Conservation (phyloP, 2,797 vertebrate genomes). For the Netta rufina region DNA sequence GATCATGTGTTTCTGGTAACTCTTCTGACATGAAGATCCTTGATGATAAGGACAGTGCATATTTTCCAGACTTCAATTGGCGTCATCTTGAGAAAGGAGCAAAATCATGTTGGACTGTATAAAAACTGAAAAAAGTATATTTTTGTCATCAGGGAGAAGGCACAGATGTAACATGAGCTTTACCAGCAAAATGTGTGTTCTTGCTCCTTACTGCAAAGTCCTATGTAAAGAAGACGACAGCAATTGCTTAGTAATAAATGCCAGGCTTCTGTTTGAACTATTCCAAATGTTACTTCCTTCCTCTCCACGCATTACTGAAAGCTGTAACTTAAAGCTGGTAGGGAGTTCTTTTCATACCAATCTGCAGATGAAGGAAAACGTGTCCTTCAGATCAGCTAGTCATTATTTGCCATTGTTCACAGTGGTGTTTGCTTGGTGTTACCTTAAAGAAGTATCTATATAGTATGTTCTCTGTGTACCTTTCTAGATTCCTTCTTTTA, state of each 20-base stretch:
- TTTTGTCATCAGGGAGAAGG: background rate
- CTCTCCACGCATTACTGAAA: background rate
- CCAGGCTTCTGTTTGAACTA: background rate
- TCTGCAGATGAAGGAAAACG: background rate
- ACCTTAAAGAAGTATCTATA: background rate
- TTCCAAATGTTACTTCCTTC: background rate
- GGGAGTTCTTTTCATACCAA: background rate
- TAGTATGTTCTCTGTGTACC: background rate
- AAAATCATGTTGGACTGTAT: background rate
- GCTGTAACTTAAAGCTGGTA: background rate
- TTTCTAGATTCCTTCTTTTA: background rate
- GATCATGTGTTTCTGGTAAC: background rate
- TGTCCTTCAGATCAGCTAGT: background rate
- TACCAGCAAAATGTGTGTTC: background rate
- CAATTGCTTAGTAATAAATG: background rate
- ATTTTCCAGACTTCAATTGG: background rate
- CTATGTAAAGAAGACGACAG: background rate
- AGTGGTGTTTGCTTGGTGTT: background rate
- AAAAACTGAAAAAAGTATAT: background rate
- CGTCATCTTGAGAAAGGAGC: background rate
- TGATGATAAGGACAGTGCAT: background rate
- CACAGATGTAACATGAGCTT: background rate
- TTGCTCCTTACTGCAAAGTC: background rate
- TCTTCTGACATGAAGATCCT: background rate
- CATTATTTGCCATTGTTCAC: background rate